Base-by-base conservation (phyloP, 2,113 vertebrate genomes). In the Speoplatyrhinus poulsoni region DNA sequence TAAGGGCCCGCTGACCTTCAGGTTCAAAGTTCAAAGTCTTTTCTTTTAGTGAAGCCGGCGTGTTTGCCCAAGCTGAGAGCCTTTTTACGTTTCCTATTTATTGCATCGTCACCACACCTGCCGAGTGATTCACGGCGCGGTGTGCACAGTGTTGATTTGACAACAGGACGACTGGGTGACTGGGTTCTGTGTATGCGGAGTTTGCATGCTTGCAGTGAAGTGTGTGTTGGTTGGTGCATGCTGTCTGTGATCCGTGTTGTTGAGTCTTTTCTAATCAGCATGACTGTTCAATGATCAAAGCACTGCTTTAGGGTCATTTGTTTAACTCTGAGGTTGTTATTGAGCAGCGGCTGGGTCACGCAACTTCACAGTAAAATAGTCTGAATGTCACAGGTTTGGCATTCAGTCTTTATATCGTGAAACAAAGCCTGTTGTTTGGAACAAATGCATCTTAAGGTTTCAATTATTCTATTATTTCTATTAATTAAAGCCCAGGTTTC, bases 281-380 rank as follows among this genome's bases (percentile, higher is more conserved):
- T 62, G 74, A 32, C 16, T 0, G 0, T 52, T 59, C 46, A 41
- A 46, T 11, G 69, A 79, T 70, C 63, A 33, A 26, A 12, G 17
- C 12, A 0, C 36, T 59, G 46, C 56, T 52, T 55, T 16, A 50
- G 3, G n/a, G 54, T 19, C 13, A 16, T 56, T 56, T 55, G 17
- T 56, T 67, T 50, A 16, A 67, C 55, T 52, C 11, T 77, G 59
- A 79, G 85, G 81, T 83, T 77, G 76, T 75, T 60, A 53, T 73
- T 67, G 46, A 69, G 48, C 46, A 16, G 57, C 52, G 12, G 2
- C 33, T 32, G 12, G 46, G 46, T 69, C 36, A 48, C 36, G 59
- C 56, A 41, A 76, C 81, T 77, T 69, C 49, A 19, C 47, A 8
- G 53, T 63, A 12, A 64, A 77, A 46, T 57, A 56, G 36, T 32